Percentiles rank a stretch among this genome's conserved stretches.
Evolutionary conservation across 2,797 vertebrate genomes (phyloP).

Genomic region (Mormyrops boulengeri): DNA sequence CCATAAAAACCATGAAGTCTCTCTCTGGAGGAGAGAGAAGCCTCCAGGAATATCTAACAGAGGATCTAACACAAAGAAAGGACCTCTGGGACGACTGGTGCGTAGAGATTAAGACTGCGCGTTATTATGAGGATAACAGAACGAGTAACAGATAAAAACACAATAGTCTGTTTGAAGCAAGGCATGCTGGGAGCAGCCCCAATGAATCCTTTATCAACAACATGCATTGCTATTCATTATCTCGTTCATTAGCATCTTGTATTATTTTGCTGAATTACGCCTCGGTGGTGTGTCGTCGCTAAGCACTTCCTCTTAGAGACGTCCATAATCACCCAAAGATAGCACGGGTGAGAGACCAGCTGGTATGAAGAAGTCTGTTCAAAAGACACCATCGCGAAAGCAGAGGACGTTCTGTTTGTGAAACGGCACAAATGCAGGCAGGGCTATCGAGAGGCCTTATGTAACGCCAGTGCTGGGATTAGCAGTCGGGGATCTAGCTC

Average conservation of each 20-base stretch:
- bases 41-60: background rate
- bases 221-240: background rate
- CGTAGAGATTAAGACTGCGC: background rate
- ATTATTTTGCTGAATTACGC: background rate
- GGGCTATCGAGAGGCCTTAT: background rate
- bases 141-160: background rate
- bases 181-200: constrained; percentile 2
- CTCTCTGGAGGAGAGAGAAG: background rate
- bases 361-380: background rate
- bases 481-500: background rate
- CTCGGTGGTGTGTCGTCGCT: background rate
- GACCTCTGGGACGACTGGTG: background rate
- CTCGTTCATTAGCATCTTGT: background rate
- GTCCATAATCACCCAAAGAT: background rate
- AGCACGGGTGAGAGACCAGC: background rate
- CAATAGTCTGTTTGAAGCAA: background rate
- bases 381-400: background rate
- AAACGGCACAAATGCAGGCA: background rate
- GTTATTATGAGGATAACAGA: background rate
- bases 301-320: background rate
- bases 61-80: background rate
- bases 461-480: background rate
- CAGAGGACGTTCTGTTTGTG: background rate
- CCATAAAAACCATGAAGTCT: background rate
- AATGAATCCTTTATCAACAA: background rate